Evolutionary conservation across 2,888 invertebrate genomes (phyloP), one percentile per base, ranked within the genome.

Genomic region (Ariolimax columbianus): DNA sequence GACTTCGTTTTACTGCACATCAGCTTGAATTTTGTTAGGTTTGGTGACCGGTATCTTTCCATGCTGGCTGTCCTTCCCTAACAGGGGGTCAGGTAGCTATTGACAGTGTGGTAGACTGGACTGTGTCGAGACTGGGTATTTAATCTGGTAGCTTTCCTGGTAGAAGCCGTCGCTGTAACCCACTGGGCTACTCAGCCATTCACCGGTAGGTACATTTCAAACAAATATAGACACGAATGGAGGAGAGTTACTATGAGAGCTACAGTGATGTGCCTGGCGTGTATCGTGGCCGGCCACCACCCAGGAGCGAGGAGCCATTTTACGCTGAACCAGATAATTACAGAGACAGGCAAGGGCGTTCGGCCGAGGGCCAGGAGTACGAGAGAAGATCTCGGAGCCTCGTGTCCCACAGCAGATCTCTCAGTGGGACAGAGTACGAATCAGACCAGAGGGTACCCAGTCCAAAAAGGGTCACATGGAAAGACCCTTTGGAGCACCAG

Each of bases 401-500:
- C 7, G 63, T 38, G 17, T 79, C 79, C 7, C 79, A 79, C 43
- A 63, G 26, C 33, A 40, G 73, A 38, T 73, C 79, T n/a, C 30
- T 63, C 11, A 38, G 59, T 59, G 77, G 70, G 7, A 38, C 43
- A 11, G 84, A 86, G 17, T 73, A 73, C 17, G 11, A 19, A 33
- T 23, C 70, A 43, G 70, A 59, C 14, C 66, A 81, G 19, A 80
- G 87, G 26, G 72, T 86, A 30, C 70, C 79, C 36, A 83, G 86
- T 26, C 86, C 86, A 30, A 88, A 88, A 82, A 90, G 91, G 66
- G 92, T 92, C 23, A 92, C 92, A 17, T 92, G 91, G 91, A 91
- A 91, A 77, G 91, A 92, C 38, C 92, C 92, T 0, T 87, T 92
- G 38, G 92, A 91, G 59, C 89, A 88, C 26, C 86, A 86, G 55